Conservation (phyloP, 2,888 invertebrate species). For the Temnothorax rugatulus region DNA sequence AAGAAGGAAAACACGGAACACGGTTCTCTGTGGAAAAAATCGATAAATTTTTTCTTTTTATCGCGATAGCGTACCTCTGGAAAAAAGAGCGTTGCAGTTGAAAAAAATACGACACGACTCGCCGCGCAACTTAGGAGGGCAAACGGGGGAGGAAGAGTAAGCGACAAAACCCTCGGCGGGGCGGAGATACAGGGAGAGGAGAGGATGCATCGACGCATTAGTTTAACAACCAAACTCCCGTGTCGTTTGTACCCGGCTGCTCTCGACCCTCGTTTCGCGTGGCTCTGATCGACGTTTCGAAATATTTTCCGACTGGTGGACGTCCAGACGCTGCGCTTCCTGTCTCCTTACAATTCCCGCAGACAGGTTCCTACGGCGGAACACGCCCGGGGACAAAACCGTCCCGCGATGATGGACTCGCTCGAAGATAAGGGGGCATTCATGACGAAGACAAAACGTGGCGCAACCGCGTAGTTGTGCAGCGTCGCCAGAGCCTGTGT, state of each 20-base stretch:
- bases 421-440: slow-evolving; percentile 81
- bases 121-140: slow-evolving; percentile 28
- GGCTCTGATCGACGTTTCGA: slow-evolving; percentile 76
- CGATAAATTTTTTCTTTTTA: background rate
- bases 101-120: background rate
- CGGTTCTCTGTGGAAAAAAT: background rate
- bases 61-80: background rate
- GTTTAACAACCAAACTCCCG: slow-evolving; percentile 61
- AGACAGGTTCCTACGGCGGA: slow-evolving; percentile 79
- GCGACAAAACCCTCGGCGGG: slow-evolving; percentile 18
- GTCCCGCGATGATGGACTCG: slow-evolving; percentile 80
- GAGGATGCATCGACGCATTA: slow-evolving; percentile 56
- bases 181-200: slow-evolving; percentile 25
- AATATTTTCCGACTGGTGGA: slow-evolving; percentile 73
- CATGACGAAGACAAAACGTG: slow-evolving; percentile 84
- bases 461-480: slow-evolving; percentile 59
- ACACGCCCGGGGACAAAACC: slow-evolving; percentile 76
- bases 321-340: slow-evolving; percentile 84
- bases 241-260: slow-evolving; percentile 51
- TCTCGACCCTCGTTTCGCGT: slow-evolving; percentile 77
- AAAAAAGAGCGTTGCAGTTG: background rate
- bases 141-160: background rate
- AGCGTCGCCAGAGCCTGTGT: slow-evolving; percentile 44
- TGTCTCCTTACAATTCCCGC: slow-evolving; percentile 84
- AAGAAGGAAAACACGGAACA: background rate